Evolutionary conservation across 1,140 invertebrate genomes (phyloP).

Genomic region (Tetranychus cinnabarinus): DNA sequence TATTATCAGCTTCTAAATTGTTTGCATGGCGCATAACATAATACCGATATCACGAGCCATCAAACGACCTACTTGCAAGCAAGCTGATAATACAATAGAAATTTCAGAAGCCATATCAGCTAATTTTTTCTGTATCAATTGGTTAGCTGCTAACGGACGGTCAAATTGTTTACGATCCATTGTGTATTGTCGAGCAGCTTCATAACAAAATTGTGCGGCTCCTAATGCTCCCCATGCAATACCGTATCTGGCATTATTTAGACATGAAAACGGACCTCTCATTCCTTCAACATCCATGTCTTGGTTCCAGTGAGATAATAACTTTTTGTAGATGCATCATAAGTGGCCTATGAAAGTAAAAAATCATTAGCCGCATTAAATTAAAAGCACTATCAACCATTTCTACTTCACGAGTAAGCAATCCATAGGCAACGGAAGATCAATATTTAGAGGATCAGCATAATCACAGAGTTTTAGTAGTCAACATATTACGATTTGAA

Average conservation of each 20-base stretch:
- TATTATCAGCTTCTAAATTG: slow-evolving; percentile 95
- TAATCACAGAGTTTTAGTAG: slow-evolving; percentile 37
- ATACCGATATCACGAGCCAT: slow-evolving; percentile 85
- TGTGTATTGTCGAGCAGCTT: slow-evolving; percentile 63
- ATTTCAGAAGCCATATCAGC: slow-evolving; percentile 95
- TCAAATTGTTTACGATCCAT: slow-evolving; percentile 81
- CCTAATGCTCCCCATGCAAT: slow-evolving; percentile 92
- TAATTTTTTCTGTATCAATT: slow-evolving; percentile 90
- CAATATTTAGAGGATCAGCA: slow-evolving; percentile 73
- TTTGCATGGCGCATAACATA: slow-evolving; percentile 87
- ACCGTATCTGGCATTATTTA: slow-evolving; percentile 89
- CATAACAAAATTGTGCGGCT: slow-evolving; percentile 80
- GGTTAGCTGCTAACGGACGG: slow-evolving; percentile 73
- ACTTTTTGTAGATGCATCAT: slow-evolving; percentile 37
- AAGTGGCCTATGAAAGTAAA: slow-evolving; percentile 29
- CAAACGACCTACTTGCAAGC: slow-evolving; percentile 65
- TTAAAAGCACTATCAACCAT: slow-evolving; percentile 38
- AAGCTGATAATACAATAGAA: slow-evolving; percentile 56
- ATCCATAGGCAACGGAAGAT: slow-evolving; percentile 79
- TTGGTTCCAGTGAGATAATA: slow-evolving; percentile 70
- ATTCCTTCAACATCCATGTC: slow-evolving; percentile 84
- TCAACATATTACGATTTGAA: neutral
- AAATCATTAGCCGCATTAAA: slow-evolving; percentile 32
- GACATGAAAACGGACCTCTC: slow-evolving; percentile 75
- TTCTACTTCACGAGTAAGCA: slow-evolving; percentile 80